Evolutionary conservation across 2,797 vertebrate species (phyloP).

Genomic region (Gymnothorax javanicus): DNA sequence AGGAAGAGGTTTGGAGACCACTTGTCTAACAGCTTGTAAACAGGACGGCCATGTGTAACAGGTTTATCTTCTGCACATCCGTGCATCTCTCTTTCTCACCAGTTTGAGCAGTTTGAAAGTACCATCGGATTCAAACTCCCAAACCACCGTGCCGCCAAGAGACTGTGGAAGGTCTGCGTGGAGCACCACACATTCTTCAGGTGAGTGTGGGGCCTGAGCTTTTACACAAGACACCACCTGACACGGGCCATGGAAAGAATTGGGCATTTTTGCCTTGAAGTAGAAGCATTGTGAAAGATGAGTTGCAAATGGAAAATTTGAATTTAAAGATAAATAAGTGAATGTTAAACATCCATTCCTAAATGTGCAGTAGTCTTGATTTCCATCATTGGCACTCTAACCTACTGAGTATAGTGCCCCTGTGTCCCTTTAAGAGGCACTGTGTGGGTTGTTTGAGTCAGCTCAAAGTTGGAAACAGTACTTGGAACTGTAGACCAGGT

Average conservation of each 20-base stretch:
- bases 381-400: background rate
- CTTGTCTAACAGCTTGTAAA: too few relatives aligned
- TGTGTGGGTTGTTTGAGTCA: background rate
- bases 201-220: slow-evolving; percentile 58
- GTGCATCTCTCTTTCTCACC: slow-evolving; percentile 47
- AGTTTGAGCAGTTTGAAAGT: slow-evolving; percentile 99
- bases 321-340: background rate
- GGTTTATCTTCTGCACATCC: background rate
- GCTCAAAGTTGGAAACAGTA: background rate
- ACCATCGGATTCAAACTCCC: slow-evolving; percentile 98
- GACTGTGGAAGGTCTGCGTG: slow-evolving; percentile 98
- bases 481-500: background rate
- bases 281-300: background rate
- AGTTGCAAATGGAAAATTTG: too few relatives aligned
- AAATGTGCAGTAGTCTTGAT: background rate
- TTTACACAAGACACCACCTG: background rate
- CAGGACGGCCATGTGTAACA: background rate
- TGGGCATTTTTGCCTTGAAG: too few relatives aligned
- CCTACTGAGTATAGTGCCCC: background rate
- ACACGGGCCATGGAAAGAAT: background rate
- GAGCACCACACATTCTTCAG: slow-evolving; percentile 99
- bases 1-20: too few relatives aligned
- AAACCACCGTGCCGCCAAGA: slow-evolving; percentile 94
- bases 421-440: background rate
- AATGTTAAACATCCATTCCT: background rate